Conservation (phyloP, 2,113 vertebrate genomes). For the Apus apus region DNA sequence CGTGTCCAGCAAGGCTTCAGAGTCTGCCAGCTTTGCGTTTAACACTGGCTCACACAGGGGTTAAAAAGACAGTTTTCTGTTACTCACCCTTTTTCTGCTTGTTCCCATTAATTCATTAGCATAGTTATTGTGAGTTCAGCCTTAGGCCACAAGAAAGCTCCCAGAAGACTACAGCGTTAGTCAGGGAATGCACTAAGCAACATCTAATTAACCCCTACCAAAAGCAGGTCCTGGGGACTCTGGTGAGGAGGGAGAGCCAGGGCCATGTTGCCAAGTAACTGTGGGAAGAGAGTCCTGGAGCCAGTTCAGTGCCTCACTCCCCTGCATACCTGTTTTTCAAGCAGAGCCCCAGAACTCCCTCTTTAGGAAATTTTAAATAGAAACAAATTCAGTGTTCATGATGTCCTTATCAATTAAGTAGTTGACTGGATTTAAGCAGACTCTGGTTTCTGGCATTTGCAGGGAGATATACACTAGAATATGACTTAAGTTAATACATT, state of each 20-base stretch:
- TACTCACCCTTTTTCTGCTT: slow-evolving; percentile 36
- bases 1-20: background rate
- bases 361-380: slow-evolving; percentile 49
- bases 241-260: slow-evolving; percentile 23
- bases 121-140: slow-evolving; percentile 65
- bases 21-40: slow-evolving; percentile 1
- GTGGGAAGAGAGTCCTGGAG: slow-evolving; percentile 28
- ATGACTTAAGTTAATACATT: background rate
- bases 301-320: background rate
- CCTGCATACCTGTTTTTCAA: background rate
- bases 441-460: background rate
- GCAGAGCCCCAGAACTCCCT: slow-evolving; percentile 49
- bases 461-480: background rate
- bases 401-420: background rate
- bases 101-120: slow-evolving; percentile 62
- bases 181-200: slow-evolving; percentile 51
- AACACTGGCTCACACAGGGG: background rate
- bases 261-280: slow-evolving; percentile 64
- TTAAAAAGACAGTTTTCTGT: slow-evolving; percentile 58
- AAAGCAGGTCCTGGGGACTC: slow-evolving; percentile 56
- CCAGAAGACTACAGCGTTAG: slow-evolving; percentile 53
- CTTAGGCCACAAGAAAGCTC: slow-evolving; percentile 52
- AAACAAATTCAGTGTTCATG: background rate
- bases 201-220: slow-evolving; percentile 69
- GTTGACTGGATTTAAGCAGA: background rate